Conservation (phyloP, 1,140 invertebrate species). For the Pygmarrhopalites habei region DNA sequence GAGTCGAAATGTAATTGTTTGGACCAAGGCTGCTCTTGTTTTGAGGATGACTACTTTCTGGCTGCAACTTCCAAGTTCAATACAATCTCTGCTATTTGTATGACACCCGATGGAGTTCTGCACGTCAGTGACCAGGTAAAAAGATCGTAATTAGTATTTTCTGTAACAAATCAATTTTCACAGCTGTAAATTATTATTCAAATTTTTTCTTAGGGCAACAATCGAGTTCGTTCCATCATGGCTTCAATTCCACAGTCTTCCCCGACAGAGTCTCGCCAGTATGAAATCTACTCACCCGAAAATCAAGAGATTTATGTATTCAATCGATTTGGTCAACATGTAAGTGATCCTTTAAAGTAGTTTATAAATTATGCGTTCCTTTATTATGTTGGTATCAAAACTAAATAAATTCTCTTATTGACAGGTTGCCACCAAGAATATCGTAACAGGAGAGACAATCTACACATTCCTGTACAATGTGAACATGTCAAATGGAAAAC, state of each 20-base stretch:
- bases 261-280: constrained; percentile 60
- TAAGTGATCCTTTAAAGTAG: too few relatives aligned
- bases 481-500: constrained; percentile 89
- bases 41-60: constrained; percentile 81
- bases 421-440: constrained; percentile 84
- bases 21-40: constrained; percentile 81
- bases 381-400: too few relatives aligned
- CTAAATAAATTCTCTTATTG: too few relatives aligned
- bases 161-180: too few relatives aligned
- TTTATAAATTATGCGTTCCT: too few relatives aligned
- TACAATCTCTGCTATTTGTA: constrained; percentile 83
- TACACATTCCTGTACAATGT: constrained; percentile 93
- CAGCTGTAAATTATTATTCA: too few relatives aligned
- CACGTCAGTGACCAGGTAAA: constrained; percentile 82
- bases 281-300: constrained; percentile 90
- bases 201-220: constrained; percentile 22
- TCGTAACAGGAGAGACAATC: constrained; percentile 80
- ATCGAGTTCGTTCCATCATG: constrained; percentile 76
- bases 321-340: constrained; percentile 91
- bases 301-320: constrained; percentile 94
- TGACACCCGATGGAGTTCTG: constrained; percentile 86
- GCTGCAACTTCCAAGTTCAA: constrained; percentile 90
- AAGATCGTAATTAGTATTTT: too few relatives aligned
- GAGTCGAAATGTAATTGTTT: constrained; percentile 93
- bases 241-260: constrained; percentile 77